phyloP scores from a whole-genome alignment of 2,888 invertebrate genomes.

The Eustalomyia histrio region DNA sequence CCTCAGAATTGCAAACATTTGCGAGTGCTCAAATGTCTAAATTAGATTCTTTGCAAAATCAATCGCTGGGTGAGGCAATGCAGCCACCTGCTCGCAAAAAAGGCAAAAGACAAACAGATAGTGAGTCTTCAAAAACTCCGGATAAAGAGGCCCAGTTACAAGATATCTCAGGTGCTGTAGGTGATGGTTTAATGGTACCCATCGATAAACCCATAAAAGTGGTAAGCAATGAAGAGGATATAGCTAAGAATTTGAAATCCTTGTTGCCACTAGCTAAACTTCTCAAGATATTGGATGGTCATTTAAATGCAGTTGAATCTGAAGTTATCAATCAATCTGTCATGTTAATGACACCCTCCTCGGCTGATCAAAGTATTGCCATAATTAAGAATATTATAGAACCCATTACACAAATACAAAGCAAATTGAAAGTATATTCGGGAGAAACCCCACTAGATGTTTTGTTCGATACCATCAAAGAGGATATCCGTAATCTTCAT shows the following conservation, averaged over 20 bases:
- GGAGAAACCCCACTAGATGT: constrained; percentile 78
- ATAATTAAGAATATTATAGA: constrained; percentile 83
- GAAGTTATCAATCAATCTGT: constrained; percentile 84
- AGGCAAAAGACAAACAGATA: constrained; percentile 76
- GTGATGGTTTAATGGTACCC: constrained; percentile 80
- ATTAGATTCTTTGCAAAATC: constrained; percentile 50
- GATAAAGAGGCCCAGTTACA: constrained; percentile 79
- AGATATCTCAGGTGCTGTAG: constrained; percentile 82
- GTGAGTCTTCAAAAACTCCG: constrained; percentile 76
- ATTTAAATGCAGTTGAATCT: constrained; percentile 83
- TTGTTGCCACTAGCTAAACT: constrained; percentile 78
- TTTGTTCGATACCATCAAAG: constrained; percentile 82
- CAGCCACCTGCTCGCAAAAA: constrained; percentile 76
- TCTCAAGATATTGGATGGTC: constrained; percentile 81
- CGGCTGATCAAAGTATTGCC: constrained; percentile 84
- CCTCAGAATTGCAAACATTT: constrained; percentile 84
- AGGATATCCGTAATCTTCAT: constrained; percentile 84
- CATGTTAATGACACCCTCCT: constrained; percentile 84
- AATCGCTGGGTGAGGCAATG: constrained; percentile 64
- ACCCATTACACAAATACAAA: constrained; percentile 84
- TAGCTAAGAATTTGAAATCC: constrained; percentile 79
- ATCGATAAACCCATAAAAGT: constrained; percentile 70
- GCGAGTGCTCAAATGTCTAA: constrained; percentile 80
- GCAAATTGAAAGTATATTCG: constrained; percentile 81
- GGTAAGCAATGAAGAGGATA: constrained; percentile 80